Conservation (phyloP, 2,888 invertebrate genomes). For the Nephrocerus scutellatus region DNA sequence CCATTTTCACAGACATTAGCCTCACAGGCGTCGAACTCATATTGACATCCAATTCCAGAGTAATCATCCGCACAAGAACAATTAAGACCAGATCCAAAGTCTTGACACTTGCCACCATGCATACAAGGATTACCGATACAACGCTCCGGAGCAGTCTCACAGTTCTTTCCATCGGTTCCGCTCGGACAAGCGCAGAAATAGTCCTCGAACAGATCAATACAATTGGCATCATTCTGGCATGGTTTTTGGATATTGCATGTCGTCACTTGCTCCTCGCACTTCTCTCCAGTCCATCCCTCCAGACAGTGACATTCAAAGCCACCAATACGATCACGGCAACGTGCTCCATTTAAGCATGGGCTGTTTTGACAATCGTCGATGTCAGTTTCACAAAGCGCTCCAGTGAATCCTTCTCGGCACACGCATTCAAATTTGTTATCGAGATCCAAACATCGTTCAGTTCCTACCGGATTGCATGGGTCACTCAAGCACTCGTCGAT, state of each 20-base stretch:
- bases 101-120: constrained; percentile 93
- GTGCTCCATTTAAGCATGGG: constrained; percentile 84
- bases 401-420: constrained; percentile 83
- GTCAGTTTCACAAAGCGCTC: constrained; percentile 75
- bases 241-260: constrained; percentile 72
- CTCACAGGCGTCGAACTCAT: constrained; percentile 87
- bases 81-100: constrained; percentile 90
- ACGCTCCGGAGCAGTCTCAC: constrained; percentile 92
- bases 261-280: constrained; percentile 82
- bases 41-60: constrained; percentile 85
- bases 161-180: constrained; percentile 94
- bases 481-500: constrained; percentile 88
- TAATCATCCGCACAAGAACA: constrained; percentile 85
- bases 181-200: constrained; percentile 65
- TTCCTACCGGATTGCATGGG: constrained; percentile 84
- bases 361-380: constrained; percentile 78
- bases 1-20: constrained; percentile 88
- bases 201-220: constrained; percentile 81
- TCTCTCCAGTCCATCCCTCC: constrained; percentile 79
- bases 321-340: constrained; percentile 79
- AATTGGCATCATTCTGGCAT: constrained; percentile 87
- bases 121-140: constrained; percentile 67
- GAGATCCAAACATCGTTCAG: constrained; percentile 80
- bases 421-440: constrained; percentile 82
- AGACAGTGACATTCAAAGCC: constrained; percentile 75